Conservation (phyloP, 2,113 vertebrate species). For the Pluvianellus socialis region DNA sequence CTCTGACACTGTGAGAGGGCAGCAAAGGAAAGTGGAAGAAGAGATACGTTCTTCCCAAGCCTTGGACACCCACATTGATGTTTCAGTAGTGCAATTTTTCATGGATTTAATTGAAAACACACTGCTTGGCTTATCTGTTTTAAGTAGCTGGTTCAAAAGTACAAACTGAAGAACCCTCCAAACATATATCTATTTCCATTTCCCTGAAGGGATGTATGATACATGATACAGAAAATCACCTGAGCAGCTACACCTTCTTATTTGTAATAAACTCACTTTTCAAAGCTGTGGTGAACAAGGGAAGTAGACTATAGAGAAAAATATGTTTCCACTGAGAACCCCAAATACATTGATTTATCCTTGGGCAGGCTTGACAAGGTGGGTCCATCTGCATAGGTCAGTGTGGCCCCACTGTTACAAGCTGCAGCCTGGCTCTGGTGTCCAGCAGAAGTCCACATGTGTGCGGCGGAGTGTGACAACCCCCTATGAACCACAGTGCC, state of each 20-base stretch:
- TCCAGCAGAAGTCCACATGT: background rate
- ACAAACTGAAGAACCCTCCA: background rate
- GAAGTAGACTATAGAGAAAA: background rate
- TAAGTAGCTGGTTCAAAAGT: background rate
- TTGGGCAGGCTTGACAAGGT: background rate
- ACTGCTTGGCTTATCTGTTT: background rate
- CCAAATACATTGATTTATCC: background rate
- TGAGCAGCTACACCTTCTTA: background rate
- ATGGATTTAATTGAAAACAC: background rate
- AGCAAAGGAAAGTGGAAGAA: background rate
- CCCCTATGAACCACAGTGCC: too few relatives aligned
- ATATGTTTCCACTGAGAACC: background rate
- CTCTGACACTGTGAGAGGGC: background rate
- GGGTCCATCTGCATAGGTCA: too few relatives aligned
- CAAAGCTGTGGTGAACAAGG: background rate
- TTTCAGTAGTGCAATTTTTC: background rate
- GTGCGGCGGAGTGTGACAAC: background rate
- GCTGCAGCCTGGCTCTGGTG: background rate
- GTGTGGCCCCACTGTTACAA: too few relatives aligned
- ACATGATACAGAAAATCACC: background rate
- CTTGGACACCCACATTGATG: background rate
- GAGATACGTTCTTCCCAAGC: background rate
- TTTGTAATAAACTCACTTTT: background rate
- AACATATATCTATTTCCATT: background rate
- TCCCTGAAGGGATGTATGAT: background rate